Evolutionary conservation across 2,888 invertebrate species (phyloP).

Genomic region (Ditylenchus weischeri): DNA sequence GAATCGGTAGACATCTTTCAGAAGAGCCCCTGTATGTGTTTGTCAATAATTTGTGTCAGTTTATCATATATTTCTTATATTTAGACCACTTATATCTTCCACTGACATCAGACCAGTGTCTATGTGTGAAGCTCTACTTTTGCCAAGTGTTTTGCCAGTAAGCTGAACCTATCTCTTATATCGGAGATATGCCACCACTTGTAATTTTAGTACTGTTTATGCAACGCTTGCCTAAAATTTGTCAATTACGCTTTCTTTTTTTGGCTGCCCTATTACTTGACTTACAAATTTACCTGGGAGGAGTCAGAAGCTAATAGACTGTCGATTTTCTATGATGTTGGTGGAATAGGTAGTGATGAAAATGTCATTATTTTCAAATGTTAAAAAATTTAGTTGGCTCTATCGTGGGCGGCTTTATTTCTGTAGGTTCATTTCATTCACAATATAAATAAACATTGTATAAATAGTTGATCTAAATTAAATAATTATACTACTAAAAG

Average conservation of each 20-base stretch:
- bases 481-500: no score
- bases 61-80: background rate
- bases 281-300: slow-evolving; percentile 53
- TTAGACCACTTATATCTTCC: background rate
- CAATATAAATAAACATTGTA: no score
- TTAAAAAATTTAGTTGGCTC: slow-evolving; percentile 50
- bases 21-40: slow-evolving; percentile 2
- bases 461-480: no score
- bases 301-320: slow-evolving; percentile 61
- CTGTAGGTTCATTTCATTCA: slow-evolving; percentile 37
- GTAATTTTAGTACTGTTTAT: slow-evolving; percentile 61
- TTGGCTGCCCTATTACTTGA: slow-evolving; percentile 63
- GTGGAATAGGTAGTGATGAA: slow-evolving; percentile 58
- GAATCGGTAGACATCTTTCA: background rate
- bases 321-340: slow-evolving; percentile 64
- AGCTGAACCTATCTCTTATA: slow-evolving; percentile 3
- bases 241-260: slow-evolving; percentile 65
- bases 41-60: background rate
- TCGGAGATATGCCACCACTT: background rate
- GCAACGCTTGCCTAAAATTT: slow-evolving; percentile 63
- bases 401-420: slow-evolving; percentile 54
- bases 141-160: slow-evolving; percentile 55
- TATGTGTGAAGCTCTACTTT: slow-evolving; percentile 46
- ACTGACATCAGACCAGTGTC: slow-evolving; percentile 38
- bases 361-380: no score